Conservation (phyloP, 2,113 vertebrate species). For the Corvus hawaiiensis region DNA sequence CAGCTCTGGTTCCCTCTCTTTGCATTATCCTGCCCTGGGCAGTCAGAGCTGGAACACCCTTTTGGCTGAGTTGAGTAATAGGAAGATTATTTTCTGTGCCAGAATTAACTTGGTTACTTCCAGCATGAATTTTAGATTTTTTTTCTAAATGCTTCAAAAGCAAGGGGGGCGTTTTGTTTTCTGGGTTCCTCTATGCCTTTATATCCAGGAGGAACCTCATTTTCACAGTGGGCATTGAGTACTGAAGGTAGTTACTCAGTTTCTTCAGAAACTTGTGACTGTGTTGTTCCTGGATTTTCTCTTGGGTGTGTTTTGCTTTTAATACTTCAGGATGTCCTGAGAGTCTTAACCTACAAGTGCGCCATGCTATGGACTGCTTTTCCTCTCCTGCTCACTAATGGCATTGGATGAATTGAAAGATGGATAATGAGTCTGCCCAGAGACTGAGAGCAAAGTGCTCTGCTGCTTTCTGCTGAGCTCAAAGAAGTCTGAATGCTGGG, state of each 20-base stretch:
- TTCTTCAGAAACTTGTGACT: not conserved
- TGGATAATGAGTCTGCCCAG: not conserved
- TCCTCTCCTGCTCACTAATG: not conserved
- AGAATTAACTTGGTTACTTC: not conserved
- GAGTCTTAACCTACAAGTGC: not conserved
- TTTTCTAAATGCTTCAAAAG: not conserved
- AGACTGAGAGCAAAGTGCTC: rapidly evolving
- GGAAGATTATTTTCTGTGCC: not conserved
- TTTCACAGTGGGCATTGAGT: not conserved
- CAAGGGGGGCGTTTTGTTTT: not conserved
- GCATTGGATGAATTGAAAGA: not conserved
- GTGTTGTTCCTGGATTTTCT: not conserved
- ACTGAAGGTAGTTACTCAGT: not conserved
- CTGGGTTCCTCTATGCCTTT: not conserved
- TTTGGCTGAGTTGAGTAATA: not conserved
- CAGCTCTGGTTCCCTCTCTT: not conserved
- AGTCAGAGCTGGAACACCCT: not conserved
- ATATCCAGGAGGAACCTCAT: not conserved
- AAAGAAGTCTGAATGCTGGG: not conserved
- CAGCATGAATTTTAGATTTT: not conserved
- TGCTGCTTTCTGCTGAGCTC: not conserved
- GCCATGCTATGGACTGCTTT: not conserved
- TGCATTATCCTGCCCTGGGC: not conserved
- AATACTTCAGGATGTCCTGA: not conserved
- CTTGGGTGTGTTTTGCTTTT: not conserved